Evolutionary conservation across 2,113 vertebrate genomes (phyloP), one percentile per base, ranked within the genome.

Genomic region (Saccopteryx leptura): DNA sequence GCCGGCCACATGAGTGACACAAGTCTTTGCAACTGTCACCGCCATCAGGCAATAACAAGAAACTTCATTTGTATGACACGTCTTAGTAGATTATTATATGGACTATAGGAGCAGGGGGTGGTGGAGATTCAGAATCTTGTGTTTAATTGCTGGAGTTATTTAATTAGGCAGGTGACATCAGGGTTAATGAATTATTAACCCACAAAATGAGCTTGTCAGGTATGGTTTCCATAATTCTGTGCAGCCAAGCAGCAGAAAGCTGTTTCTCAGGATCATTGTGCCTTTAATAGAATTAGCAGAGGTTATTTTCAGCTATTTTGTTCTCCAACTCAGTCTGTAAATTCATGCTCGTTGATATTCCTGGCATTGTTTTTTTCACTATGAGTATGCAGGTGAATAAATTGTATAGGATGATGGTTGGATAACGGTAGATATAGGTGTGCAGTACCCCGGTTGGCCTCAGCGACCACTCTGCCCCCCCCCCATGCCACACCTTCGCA

Each of bases 151-250:
- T 54, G 78, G 56, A 61, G 88, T 82, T 90, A 84, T 78, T 94
- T 92, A 96, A 94, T 95, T 90, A 91, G 69, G 76, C 93, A 92
- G 92, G 79, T 94, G 84, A 46, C 71, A 88, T 52, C 81, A 78
- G 88, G 93, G 81, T 84, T 96, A 96, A 95, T 66, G 92, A 91
- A 52, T 96, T 96, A 52, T 96, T 96, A 85, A 50, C 92, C 81
- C 56, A 68, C 66, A 50, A 88, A 60, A 74, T 75, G 74, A 39
- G 39, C 39, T 39, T 39, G 39, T 39, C 39, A 39, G 39, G 3
- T 39, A 39, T 39, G 39, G 39, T 88, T 92, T 63, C 85, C 31
- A 9, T 74, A 28, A 66, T 68, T 76, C 72, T 56, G 52, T 54
- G 79, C 85, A 26, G 14, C 74, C 54, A 33, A 39, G 39, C 39